Base-by-base conservation (phyloP, 1,140 invertebrate species). In the Wasmannia auropunctata region DNA sequence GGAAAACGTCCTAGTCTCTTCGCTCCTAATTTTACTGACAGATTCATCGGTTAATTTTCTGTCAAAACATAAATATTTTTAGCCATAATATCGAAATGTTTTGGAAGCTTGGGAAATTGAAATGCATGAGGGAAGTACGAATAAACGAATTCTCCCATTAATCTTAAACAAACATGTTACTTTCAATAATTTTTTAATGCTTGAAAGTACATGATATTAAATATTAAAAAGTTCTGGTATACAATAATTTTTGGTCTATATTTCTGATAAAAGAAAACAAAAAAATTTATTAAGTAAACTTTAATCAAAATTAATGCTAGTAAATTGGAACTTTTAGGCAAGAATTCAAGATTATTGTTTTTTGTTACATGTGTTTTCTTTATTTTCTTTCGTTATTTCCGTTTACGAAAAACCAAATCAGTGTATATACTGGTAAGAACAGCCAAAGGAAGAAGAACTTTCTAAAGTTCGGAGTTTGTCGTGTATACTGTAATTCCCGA, bases 21-120 rank as follows among this genome's bases (percentile, higher is more conserved):
- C n/a, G 19, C 37, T 43, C 19, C 65, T 43, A 74, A 34, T 83
- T 72, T 72, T 43, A 43, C 31, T 65, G 60, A 65, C 25, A 16
- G n/a, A 67, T 51, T 56, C 22, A 31, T 43, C 40, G 4, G 19
- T 1, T 72, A 72, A 72, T 72, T 58, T 72, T 3, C 25, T n/a
- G 5, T 40, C 7, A 10, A 49, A 14, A 69, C 46, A 40, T 46
- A 40, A 75, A 56, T 77, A 63, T 31, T 77, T 51, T 5, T 16
- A 31, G 19, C 22, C 14, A 28, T 7, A 25, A 49, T 34, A 22
- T 62, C 40, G 10, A 25, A 10, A 67, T 70, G 14, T 46, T 69
- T 58, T 3, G 14, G 6, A 72, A 31, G 40, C 16, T 69, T n/a
- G n/a, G n/a, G 10, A 70, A 34, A 49, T 10, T 72, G n/a, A n/a